These are phyloP conservation scores for Pachydiplax longipennis DNA, from an alignment of 2,888 invertebrate species.

Conservation along the genomic window DNA sequence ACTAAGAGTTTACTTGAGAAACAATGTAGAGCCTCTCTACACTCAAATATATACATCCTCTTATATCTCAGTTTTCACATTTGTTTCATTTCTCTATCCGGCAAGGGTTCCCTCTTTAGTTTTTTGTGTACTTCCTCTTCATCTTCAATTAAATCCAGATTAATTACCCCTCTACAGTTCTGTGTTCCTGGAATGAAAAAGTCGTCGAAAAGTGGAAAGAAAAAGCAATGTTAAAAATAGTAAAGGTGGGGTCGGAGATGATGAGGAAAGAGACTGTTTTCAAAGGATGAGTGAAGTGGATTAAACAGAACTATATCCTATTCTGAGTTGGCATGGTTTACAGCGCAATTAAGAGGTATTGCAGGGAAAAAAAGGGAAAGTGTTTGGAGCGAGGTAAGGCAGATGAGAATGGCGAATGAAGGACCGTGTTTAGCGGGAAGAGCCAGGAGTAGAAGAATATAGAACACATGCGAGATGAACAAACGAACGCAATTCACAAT, in stretches of 20 bases:
- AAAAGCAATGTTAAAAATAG: neutral
- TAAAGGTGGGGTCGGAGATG: neutral
- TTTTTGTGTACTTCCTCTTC: no score
- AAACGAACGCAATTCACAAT: no score
- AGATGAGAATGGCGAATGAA: neutral
- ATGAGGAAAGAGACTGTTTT: neutral
- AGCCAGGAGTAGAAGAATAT: no score
- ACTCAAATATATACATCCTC: no score
- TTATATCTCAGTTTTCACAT: no score
- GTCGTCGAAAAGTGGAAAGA: neutral
- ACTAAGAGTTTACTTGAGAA: no score
- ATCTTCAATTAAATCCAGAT: neutral
- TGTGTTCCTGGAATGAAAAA: neutral
- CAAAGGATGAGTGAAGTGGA: neutral
- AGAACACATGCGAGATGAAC: no score
- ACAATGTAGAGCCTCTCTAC: no score
- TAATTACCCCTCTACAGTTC: neutral
- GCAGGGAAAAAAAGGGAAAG: neutral
- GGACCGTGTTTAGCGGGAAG: no score
- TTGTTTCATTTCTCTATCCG: no score
- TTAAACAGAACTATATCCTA: neutral
- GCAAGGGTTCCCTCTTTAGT: no score
- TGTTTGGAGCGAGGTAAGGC: neutral
- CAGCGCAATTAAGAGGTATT: neutral
- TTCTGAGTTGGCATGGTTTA: neutral